A percentile compares a stretch with the other conserved stretches of the same genome.
phyloP scores from a whole-genome alignment of 2,888 invertebrate species.

The Cerastis rubricosa region DNA sequence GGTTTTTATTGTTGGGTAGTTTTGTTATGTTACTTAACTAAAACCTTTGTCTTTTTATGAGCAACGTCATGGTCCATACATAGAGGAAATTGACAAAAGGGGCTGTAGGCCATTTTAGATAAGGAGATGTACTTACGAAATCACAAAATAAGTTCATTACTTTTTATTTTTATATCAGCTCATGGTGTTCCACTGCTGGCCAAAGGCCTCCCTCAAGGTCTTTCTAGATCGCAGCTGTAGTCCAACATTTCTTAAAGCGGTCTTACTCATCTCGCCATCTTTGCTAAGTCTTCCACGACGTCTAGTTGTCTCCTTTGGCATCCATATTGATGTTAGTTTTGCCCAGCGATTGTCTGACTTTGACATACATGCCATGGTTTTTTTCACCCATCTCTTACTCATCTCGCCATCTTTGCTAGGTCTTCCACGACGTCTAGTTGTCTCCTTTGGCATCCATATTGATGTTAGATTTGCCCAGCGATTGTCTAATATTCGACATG shows the following conservation, averaged over 20 bases:
- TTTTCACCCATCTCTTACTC: too few species aligned
- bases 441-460: background rate
- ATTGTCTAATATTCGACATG: too few species aligned
- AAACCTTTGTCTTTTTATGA: constrained; percentile 35
- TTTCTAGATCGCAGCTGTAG: background rate
- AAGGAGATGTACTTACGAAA: background rate
- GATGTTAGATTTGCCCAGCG: background rate
- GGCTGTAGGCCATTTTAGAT: background rate
- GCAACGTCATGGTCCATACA: background rate
- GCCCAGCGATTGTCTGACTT: background rate
- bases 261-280: background rate
- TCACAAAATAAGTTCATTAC: background rate
- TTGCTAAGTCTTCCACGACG: background rate
- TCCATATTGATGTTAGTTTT: background rate
- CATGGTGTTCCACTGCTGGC: background rate
- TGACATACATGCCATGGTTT: too few species aligned
- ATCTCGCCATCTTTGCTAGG: background rate
- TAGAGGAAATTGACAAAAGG: background rate
- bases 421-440: background rate
- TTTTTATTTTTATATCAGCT: background rate
- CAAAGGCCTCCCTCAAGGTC: background rate
- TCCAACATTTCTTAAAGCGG: background rate
- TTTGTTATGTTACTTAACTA: constrained; percentile 37
- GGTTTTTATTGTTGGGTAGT: constrained; percentile 39
- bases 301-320: background rate